These are phyloP conservation scores for Meta bourneti DNA, from an alignment of 2,888 invertebrate genomes.

Conservation along the genomic window DNA sequence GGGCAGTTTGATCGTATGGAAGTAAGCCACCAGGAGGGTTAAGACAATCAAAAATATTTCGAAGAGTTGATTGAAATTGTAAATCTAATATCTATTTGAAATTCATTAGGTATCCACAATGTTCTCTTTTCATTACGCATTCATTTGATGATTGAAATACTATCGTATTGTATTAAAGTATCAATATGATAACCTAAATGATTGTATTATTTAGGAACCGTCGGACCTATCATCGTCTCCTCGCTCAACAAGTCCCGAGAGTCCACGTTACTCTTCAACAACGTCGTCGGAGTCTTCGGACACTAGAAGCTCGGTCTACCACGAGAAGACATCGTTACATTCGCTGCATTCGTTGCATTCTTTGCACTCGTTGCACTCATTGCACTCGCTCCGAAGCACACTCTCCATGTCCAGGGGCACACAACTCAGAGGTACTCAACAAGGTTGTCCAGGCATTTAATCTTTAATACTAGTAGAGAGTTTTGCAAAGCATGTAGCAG, in stretches of 20 bases:
- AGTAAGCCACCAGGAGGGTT: no score
- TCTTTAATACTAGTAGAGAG: no score
- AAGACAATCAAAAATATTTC: no score
- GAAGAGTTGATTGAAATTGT: no score
- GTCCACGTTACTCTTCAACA: conserved; percentile 73
- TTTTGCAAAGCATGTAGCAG: no score
- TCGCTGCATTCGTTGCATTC: conserved; percentile 72
- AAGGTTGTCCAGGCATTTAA: not conserved
- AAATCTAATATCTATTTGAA: no score
- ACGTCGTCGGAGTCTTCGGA: conserved; percentile 73
- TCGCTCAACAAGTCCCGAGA: conserved; percentile 74
- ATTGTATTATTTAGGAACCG: conserved; percentile 52
- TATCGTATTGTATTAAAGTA: no score
- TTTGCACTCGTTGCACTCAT: conserved; percentile 63
- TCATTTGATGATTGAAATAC: no score
- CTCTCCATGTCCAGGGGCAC: conserved; percentile 66
- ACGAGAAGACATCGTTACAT: conserved; percentile 73
- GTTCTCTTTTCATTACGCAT: no score
- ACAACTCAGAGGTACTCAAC: conserved; percentile 42
- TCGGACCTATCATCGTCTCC: conserved; percentile 73
- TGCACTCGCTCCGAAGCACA: conserved; percentile 71
- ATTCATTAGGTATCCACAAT: no score
- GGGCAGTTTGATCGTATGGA: no score
- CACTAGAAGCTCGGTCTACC: conserved; percentile 70
- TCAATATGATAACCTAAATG: no score